phyloP scores from a whole-genome alignment of 2,888 invertebrate genomes.

The Tiliacea aurago region DNA sequence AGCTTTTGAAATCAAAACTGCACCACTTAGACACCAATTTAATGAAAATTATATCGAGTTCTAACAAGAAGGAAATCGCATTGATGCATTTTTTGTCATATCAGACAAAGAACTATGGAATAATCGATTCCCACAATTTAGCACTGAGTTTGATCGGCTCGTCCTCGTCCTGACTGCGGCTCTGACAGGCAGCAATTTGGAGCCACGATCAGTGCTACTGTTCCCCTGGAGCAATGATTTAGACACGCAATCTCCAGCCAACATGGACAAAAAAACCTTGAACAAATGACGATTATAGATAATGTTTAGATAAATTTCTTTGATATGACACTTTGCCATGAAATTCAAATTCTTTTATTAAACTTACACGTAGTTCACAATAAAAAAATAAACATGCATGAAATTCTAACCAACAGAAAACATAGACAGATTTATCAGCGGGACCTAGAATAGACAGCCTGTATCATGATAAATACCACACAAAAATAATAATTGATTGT shows the following conservation, averaged over 20 bases:
- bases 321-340: neutral
- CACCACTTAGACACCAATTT: slow-evolving; percentile 37
- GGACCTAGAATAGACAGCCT: too few species aligned
- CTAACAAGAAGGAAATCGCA: slow-evolving; percentile 27
- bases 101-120: slow-evolving; percentile 45
- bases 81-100: slow-evolving; percentile 57
- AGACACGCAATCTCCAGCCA: slow-evolving; percentile 75
- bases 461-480: too few species aligned
- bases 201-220: slow-evolving; percentile 78
- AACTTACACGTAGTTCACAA: too few species aligned
- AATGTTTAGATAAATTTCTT: slow-evolving; percentile 2
- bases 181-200: slow-evolving; percentile 83
- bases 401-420: too few species aligned
- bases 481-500: too few species aligned
- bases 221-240: slow-evolving; percentile 76
- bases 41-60: slow-evolving; percentile 31
- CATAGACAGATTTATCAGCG: too few species aligned
- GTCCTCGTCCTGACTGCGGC: slow-evolving; percentile 63
- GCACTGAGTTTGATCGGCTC: slow-evolving; percentile 70
- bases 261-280: slow-evolving; percentile 32
- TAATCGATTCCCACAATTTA: slow-evolving; percentile 84
- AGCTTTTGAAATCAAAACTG: slow-evolving; percentile 33
- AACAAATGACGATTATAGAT: slow-evolving; percentile 15
- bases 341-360: neutral
- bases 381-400: too few species aligned